Conservation (phyloP, 2,113 vertebrate species). For the Glaucomys volans region DNA sequence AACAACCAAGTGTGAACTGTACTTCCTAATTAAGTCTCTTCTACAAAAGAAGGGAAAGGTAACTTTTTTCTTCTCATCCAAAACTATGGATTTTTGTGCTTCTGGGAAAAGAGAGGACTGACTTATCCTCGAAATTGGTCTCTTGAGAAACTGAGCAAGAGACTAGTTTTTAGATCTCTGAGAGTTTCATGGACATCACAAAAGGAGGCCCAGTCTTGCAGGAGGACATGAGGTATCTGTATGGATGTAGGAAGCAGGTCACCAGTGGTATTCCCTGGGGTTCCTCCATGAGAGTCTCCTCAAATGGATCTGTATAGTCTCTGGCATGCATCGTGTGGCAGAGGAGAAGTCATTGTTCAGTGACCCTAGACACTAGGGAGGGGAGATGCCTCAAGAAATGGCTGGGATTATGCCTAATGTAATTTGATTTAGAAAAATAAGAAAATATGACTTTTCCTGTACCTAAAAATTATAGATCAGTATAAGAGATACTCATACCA, state of each 20-base stretch:
- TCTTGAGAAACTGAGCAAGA: neutral
- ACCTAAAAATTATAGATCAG: neutral
- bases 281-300: neutral
- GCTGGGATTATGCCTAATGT: neutral
- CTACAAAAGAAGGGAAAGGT: neutral
- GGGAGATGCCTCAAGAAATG: neutral
- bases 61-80: neutral
- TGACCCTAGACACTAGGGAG: neutral
- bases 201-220: neutral
- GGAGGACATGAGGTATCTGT: neutral
- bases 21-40: neutral
- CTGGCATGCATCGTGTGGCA: neutral
- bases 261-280: no score
- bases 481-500: neutral
- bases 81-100: neutral
- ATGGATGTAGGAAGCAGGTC: fast-evolving
- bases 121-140: neutral
- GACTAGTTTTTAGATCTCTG: neutral
- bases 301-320: neutral
- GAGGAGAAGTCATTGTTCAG: neutral
- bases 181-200: neutral
- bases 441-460: neutral
- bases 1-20: neutral
- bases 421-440: conserved; percentile 24
- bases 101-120: neutral